These are phyloP conservation scores for Etheostoma perlongum DNA, from an alignment of 2,797 vertebrate genomes.

Conservation along the genomic window DNA sequence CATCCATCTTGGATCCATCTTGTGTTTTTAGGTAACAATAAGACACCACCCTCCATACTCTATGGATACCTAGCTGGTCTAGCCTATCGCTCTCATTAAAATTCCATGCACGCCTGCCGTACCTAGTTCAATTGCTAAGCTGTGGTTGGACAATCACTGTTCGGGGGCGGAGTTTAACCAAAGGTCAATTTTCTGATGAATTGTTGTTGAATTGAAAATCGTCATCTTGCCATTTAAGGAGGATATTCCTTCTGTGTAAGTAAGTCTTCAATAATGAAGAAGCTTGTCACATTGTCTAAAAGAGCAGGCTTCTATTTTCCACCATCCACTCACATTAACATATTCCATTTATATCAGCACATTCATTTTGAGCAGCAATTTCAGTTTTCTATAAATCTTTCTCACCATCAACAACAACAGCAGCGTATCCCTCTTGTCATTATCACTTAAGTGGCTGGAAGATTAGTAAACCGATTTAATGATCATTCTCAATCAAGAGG, in stretches of 20 bases:
- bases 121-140: background rate
- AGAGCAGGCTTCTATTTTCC: constrained; percentile 33
- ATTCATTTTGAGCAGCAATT: constrained; percentile 59
- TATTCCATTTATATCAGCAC: constrained; percentile 71
- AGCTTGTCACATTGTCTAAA: constrained; percentile 35
- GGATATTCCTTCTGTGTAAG: constrained; percentile 29
- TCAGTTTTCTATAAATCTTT: constrained; percentile 73
- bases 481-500: constrained; percentile 74
- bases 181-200: constrained; percentile 19
- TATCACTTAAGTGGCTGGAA: constrained; percentile 74
- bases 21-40: too few relatives aligned
- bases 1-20: too few relatives aligned
- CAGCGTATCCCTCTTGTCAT: constrained; percentile 76
- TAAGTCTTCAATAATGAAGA: constrained; percentile 46
- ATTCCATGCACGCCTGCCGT: background rate
- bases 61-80: too few relatives aligned
- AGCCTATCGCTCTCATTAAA: too few relatives aligned
- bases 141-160: background rate
- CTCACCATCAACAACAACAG: constrained; percentile 43
- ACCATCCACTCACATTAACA: constrained; percentile 69
- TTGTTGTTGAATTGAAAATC: constrained; percentile 11
- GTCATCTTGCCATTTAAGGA: constrained; percentile 10
- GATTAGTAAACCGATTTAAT: constrained; percentile 79
- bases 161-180: background rate
- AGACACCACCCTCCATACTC: too few relatives aligned